Percentiles rank a stretch among this genome's conserved stretches.
These are phyloP conservation scores for Neomonachus schauinslandi DNA, from an alignment of 2,113 vertebrate species.

Conservation along the genomic window DNA sequence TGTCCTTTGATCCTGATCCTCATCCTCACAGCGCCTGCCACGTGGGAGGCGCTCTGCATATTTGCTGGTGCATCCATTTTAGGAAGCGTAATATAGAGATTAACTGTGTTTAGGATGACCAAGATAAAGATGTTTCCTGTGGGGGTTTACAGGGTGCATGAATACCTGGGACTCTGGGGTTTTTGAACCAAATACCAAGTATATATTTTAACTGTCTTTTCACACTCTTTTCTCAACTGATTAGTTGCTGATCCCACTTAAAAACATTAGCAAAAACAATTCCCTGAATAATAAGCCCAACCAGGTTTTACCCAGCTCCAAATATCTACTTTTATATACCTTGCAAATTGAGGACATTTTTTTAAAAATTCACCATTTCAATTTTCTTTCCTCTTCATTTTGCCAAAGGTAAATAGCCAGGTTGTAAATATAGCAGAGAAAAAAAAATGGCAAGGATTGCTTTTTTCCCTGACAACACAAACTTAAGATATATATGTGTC, in stretches of 20 bases:
- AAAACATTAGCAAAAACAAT: neutral
- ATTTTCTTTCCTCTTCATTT: constrained; percentile 35
- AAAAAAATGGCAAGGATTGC: neutral
- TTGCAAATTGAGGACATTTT: neutral
- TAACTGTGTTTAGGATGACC: neutral
- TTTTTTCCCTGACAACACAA: neutral
- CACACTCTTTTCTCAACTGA: neutral
- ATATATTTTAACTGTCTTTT: neutral
- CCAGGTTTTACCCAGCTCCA: neutral
- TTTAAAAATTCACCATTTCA: neutral
- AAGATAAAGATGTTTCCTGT: neutral
- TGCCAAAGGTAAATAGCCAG: neutral
- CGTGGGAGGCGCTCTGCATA: neutral
- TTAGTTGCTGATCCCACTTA: neutral
- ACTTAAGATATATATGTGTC: neutral
- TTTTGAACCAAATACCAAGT: neutral
- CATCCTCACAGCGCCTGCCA: neutral
- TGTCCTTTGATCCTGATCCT: neutral
- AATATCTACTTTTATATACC: neutral
- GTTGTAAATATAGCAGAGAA: neutral
- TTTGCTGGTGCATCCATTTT: neutral
- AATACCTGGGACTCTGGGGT: neutral
- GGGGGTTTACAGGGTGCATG: rapidly evolving
- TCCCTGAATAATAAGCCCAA: neutral
- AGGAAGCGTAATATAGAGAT: neutral